phyloP scores from a whole-genome alignment of 2,797 vertebrate species.

The Syngnathus acus region DNA sequence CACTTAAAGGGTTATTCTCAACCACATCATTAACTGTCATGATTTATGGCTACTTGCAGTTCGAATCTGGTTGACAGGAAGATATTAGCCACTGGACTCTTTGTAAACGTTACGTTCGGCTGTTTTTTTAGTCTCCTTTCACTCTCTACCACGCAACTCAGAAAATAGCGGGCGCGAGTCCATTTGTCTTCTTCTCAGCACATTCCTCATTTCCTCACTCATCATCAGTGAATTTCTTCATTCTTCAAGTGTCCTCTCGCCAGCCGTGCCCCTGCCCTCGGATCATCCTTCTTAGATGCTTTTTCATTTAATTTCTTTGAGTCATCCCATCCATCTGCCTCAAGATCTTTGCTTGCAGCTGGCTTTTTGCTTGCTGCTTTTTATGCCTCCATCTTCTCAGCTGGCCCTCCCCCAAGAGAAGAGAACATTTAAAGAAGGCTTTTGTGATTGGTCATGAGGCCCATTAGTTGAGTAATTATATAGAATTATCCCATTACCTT shows the following conservation, averaged over 20 bases:
- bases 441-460: background rate
- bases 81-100: background rate
- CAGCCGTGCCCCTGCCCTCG: conserved; percentile 44
- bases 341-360: conserved; percentile 8
- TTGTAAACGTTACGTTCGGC: conserved; percentile 31
- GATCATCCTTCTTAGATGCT: conserved; percentile 23
- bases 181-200: conserved; percentile 47
- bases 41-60: background rate
- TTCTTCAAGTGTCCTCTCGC: conserved; percentile 44
- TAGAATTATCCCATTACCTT: background rate
- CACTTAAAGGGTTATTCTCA: background rate
- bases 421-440: conserved; percentile 2
- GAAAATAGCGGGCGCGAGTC: conserved; percentile 18
- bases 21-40: background rate
- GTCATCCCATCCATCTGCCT: conserved; percentile 36
- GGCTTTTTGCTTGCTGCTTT: conserved; percentile 19
- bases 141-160: conserved; percentile 25
- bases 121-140: conserved; percentile 26
- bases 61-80: background rate
- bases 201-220: conserved; percentile 61
- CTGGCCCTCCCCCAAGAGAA: conserved; percentile 21
- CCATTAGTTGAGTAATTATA: background rate
- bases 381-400: conserved; percentile 23
- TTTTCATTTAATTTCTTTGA: conserved; percentile 18
- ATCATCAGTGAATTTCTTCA: conserved; percentile 53